Evolutionary conservation across 2,113 vertebrate species (phyloP).

Genomic region (Pholis gunnellus): DNA sequence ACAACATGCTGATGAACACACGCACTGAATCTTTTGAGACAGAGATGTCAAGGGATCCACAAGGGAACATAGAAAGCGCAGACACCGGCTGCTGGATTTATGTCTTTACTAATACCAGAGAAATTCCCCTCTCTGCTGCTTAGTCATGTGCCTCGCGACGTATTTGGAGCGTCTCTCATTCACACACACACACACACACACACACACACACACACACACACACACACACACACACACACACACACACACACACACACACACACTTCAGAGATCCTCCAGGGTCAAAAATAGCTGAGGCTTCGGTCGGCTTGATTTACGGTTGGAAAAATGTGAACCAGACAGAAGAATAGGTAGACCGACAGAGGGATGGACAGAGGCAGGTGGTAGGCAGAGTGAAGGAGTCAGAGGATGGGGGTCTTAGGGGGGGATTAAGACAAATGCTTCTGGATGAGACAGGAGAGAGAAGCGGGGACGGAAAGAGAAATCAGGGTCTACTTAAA

Average conservation of each 20-base stretch:
- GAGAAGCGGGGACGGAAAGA: neutral
- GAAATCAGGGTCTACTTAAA: constrained; percentile 5
- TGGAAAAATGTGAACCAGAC: constrained; percentile 52
- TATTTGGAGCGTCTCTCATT: constrained; percentile 41
- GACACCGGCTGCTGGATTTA: constrained; percentile 47
- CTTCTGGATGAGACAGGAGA: constrained; percentile 9
- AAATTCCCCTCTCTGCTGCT: constrained; percentile 62
- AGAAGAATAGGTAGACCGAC: constrained; percentile 24
- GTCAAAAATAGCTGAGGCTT: constrained; percentile 67
- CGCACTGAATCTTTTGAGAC: neutral
- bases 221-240: neutral
- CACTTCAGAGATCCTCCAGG: constrained; percentile 18
- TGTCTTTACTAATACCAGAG: constrained; percentile 51
- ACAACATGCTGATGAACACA: neutral
- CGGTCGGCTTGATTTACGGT: constrained; percentile 50
- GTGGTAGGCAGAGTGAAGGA: constrained; percentile 30
- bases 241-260: constrained; percentile 12
- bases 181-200: neutral
- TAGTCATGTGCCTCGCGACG: constrained; percentile 45
- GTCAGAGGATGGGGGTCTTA: constrained; percentile 4
- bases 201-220: too few species aligned
- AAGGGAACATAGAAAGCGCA: constrained; percentile 2
- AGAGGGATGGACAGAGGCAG: constrained; percentile 49
- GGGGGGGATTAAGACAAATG: neutral
- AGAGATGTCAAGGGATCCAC: constrained; percentile 17